Evolutionary conservation across 2,113 vertebrate species (phyloP), one percentile per base, ranked within the genome.

Genomic region (Motacilla alba): DNA sequence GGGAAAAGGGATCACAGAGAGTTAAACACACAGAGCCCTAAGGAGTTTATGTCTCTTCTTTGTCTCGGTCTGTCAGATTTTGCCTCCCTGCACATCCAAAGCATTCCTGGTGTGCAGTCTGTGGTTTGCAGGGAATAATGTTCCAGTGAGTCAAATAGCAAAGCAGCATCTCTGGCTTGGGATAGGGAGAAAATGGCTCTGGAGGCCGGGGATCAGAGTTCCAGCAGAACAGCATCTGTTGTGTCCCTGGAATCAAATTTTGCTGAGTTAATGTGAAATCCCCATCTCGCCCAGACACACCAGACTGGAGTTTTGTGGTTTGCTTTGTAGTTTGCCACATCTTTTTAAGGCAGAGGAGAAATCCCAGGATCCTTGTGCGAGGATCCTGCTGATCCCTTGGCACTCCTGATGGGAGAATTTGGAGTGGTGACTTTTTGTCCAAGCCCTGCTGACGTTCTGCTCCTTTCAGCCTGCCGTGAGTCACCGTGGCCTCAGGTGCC

Each of bases 161-260:
- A 41, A 77, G 46, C 83, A 67, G 27, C 64, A 74, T 70, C 52
- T 75, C 46, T 31, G 37, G 18, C 8, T 4, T 63, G 43, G 67
- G 86, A 7, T 72, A 7, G 56, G 47, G 82, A 70, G 74, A 44
- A 83, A 31, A 58, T 8, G 10, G 20, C 43, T 79, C 26, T 63
- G 60, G 46, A 84, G 28, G 35, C 43, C 39, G 69, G 67, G 62
- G 43, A 64, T 52, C 49, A 20, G 58, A 49, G 20, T 13, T 41
- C 50, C 24, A 33, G 0, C 3, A 14, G 30, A 24, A 16, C 13
- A 23, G 41, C 50, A 49, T 6, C 56, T 37, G 2, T 7, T 7
- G 53, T 46, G 84, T 31, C 31, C 26, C 0, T 15, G 28, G 76
- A 83, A 27, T 73, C 5, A 0, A 0, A 7, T 80, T 63, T 13